These are phyloP conservation scores for Pachypsylla venusta DNA, from an alignment of 1,140 invertebrate species.

Conservation along the genomic window DNA sequence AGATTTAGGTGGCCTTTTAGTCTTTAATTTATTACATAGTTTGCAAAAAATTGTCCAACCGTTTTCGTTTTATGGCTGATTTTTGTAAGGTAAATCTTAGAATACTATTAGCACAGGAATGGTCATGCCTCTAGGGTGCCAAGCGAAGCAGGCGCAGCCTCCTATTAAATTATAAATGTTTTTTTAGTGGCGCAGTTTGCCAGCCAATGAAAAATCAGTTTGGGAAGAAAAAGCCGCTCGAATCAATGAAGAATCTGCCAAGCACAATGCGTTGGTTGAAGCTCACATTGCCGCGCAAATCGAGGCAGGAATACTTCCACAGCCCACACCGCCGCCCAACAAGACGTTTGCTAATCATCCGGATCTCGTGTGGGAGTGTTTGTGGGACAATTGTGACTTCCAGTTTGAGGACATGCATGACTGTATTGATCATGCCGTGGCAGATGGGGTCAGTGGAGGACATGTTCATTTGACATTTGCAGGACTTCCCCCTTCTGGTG, in stretches of 20 bases:
- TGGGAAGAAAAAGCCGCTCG: slow-evolving; percentile 84
- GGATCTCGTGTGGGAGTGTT: slow-evolving; percentile 64
- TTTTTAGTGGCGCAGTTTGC: slow-evolving; percentile 89
- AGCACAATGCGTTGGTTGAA: slow-evolving; percentile 4
- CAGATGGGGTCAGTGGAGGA: slow-evolving; percentile 43
- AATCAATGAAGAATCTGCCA: slow-evolving; percentile 64
- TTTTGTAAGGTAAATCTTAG: no score
- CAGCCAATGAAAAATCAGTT: slow-evolving; percentile 68
- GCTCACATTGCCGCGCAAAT: background rate
- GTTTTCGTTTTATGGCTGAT: no score
- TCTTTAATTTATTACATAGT: no score
- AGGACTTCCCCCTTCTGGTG: slow-evolving; percentile 30
- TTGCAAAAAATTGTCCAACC: no score
- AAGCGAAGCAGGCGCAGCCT: no score
- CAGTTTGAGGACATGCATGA: slow-evolving; percentile 84
- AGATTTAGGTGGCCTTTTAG: no score
- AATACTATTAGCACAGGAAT: no score
- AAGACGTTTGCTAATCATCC: slow-evolving; percentile 22
- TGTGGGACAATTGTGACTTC: slow-evolving; percentile 82
- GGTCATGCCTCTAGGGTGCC: no score
- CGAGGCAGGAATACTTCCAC: slow-evolving; percentile 14
- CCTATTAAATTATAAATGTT: no score
- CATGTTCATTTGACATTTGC: slow-evolving; percentile 39
- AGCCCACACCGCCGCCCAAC: slow-evolving; percentile 5
- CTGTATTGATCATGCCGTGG: slow-evolving; percentile 76